phyloP scores from a whole-genome alignment of 2,888 invertebrate genomes.

The Rhagophthalmus giganteus region DNA sequence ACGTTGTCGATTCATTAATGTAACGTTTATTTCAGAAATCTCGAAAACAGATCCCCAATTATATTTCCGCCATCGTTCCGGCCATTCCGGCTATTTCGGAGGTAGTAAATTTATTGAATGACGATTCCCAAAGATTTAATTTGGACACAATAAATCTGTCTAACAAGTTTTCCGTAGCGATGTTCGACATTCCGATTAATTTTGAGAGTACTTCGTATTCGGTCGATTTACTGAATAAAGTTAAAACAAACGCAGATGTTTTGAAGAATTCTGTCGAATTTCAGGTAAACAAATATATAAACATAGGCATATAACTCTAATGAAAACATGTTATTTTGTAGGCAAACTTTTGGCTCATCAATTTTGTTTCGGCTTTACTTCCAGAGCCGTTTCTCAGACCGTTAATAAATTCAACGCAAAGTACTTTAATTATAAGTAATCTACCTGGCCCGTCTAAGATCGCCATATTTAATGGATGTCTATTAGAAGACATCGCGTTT shows the following conservation, averaged over 20 bases:
- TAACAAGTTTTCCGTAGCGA: not conserved
- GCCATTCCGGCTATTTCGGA: not conserved
- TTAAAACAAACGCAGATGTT: not conserved
- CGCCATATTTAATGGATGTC: constrained; percentile 21
- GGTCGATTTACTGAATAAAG: not conserved
- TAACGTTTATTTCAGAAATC: no score
- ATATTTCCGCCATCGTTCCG: not conserved
- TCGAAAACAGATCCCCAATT: not conserved
- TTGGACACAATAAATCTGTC: not conserved
- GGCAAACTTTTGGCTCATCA: not conserved
- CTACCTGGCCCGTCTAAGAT: constrained; percentile 57
- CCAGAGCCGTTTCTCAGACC: constrained; percentile 28
- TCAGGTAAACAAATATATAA: no score
- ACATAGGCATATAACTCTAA: no score
- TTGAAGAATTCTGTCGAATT: not conserved
- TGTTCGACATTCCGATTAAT: not conserved
- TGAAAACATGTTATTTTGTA: no score
- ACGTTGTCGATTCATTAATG: no score
- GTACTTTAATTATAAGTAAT: constrained; percentile 60
- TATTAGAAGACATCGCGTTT: constrained; percentile 56
- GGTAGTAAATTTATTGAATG: not conserved
- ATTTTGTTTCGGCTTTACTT: not conserved
- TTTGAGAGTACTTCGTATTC: not conserved
- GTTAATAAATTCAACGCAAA: constrained; percentile 55
- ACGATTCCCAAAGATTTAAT: not conserved